A percentile compares a stretch with the other conserved stretches of the same genome.
These are phyloP conservation scores for Alexandromys oeconomus DNA, from an alignment of 2,797 vertebrate species.

Conservation along the genomic window DNA sequence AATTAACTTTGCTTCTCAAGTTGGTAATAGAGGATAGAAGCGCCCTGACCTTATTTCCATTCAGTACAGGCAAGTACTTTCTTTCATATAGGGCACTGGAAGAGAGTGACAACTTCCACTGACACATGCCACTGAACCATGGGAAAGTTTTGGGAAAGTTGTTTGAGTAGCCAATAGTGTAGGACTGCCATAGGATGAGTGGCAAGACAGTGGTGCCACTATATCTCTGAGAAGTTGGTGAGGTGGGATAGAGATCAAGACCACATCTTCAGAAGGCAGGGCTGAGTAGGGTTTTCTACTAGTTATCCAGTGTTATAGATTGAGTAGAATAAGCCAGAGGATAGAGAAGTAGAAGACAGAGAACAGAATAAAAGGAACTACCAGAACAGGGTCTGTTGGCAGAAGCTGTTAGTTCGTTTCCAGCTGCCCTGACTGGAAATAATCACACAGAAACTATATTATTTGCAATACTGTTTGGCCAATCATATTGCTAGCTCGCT, in stretches of 20 bases:
- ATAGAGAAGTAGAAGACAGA: not conserved
- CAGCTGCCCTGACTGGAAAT: too few species aligned
- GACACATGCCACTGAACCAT: not conserved
- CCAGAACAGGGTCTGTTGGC: not conserved
- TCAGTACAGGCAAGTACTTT: not conserved
- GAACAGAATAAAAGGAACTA: not conserved
- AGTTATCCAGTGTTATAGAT: not conserved
- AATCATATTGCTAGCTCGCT: too few species aligned
- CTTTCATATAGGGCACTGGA: not conserved
- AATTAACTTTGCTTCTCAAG: not conserved
- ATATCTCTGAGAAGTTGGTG: not conserved
- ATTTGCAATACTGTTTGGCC: too few species aligned
- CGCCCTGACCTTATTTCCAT: not conserved
- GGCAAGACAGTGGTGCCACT: not conserved
- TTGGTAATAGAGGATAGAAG: not conserved
- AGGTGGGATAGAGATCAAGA: not conserved
- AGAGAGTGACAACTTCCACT: not conserved
- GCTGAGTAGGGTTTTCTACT: not conserved
- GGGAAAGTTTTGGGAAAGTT: not conserved
- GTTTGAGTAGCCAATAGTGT: not conserved
- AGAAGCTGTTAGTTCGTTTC: too few species aligned
- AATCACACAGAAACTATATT: too few species aligned
- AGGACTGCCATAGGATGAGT: accelerated
- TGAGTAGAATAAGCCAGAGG: not conserved
- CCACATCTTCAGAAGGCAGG: not conserved